These are phyloP conservation scores for Platerodrilus igneus DNA, from an alignment of 2,888 invertebrate genomes.

Conservation along the genomic window DNA sequence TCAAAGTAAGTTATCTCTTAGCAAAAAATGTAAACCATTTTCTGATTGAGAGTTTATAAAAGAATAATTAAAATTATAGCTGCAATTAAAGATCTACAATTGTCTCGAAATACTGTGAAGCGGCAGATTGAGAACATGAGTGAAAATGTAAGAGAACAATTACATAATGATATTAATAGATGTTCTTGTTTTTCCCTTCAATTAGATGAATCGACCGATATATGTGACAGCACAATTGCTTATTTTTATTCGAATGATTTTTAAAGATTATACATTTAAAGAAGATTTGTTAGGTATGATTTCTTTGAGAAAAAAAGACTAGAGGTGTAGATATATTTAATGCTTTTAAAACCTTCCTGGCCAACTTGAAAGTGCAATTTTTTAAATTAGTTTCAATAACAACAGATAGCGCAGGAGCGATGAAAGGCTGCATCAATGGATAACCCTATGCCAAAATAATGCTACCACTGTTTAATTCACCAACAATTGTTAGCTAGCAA, in stretches of 20 bases:
- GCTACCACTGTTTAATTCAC: slow-evolving; percentile 9
- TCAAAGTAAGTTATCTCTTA: slow-evolving; percentile 23
- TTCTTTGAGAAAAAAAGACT: slow-evolving; percentile 24
- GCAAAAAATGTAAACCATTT: too few species aligned
- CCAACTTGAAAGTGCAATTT: background rate
- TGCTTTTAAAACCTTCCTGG: slow-evolving; percentile 15
- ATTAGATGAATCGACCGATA: slow-evolving; percentile 5
- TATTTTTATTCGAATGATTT: slow-evolving; percentile 22
- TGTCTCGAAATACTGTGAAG: slow-evolving; percentile 22
- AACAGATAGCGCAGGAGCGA: slow-evolving; percentile 5
- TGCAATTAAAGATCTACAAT: slow-evolving; percentile 22
- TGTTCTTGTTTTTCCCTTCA: slow-evolving; percentile 18
- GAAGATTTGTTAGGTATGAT: slow-evolving; percentile 23
- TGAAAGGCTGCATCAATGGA: slow-evolving; percentile 1
- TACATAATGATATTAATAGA: slow-evolving; percentile 7
- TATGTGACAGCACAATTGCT: slow-evolving; percentile 18
- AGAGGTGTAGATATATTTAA: slow-evolving; percentile 11
- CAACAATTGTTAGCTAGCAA: slow-evolving; percentile 6
- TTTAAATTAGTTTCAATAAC: slow-evolving; percentile 8
- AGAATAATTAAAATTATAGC: slow-evolving; percentile 8
- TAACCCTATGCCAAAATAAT: slow-evolving; percentile 5
- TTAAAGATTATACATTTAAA: slow-evolving; percentile 24
- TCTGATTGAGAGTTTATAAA: too few species aligned
- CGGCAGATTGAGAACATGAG: slow-evolving; percentile 13
- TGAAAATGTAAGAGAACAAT: slow-evolving; percentile 4